Conservation (phyloP, 2,797 vertebrate genomes). For the Pseudopleuronectes americanus region DNA sequence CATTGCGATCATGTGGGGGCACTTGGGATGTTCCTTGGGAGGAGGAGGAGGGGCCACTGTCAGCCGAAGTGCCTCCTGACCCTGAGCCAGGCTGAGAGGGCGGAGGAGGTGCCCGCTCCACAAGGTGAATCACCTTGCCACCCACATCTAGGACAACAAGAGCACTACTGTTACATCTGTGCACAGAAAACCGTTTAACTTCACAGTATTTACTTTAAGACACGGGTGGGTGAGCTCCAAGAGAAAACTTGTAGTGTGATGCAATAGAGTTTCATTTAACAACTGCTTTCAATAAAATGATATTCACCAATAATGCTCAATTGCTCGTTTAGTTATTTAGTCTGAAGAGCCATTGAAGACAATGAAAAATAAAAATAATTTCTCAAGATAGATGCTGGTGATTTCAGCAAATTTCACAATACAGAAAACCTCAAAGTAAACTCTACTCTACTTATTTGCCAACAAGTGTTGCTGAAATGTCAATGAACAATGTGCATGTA, state of each 20-base stretch:
- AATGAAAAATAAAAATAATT: no score
- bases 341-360: no score
- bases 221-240: no score
- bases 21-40: constrained; percentile 80
- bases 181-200: no score
- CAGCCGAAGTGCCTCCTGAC: constrained; percentile 79
- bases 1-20: constrained; percentile 90
- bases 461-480: background rate
- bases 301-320: no score
- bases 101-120: constrained; percentile 93
- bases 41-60: constrained; percentile 80
- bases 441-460: background rate
- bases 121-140: constrained; percentile 94
- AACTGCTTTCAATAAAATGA: background rate
- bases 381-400: no score
- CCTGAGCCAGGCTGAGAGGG: constrained; percentile 86
- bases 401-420: no score
- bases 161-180: background rate
- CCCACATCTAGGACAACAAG: constrained; percentile 85
- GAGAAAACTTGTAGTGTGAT: background rate
- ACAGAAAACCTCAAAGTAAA: no score
- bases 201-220: no score
- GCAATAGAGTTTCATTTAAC: background rate
- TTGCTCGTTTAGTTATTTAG: no score
- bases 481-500: no score